Percentiles rank a stretch among this genome's conserved stretches.
phyloP scores from a whole-genome alignment of 2,888 invertebrate species.

The Smittia aterrima region DNA sequence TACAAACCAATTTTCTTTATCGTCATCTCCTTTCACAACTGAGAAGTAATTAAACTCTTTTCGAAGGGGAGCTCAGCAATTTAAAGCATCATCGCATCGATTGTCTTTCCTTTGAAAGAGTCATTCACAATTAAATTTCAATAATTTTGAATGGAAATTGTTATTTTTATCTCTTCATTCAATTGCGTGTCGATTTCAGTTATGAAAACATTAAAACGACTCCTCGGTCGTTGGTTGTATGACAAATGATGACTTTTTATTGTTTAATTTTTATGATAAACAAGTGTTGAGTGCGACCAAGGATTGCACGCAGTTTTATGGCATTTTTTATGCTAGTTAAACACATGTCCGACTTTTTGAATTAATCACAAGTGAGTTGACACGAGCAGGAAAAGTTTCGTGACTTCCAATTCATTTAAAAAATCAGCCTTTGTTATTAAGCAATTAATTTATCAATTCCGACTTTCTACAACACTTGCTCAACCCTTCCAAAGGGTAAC shows the following conservation, averaged over 20 bases:
- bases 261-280: neutral
- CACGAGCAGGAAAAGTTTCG: neutral
- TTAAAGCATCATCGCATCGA: slow-evolving; percentile 13
- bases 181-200: neutral
- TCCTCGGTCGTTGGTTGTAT: slow-evolving; percentile 3
- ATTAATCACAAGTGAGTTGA: neutral
- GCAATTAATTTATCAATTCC: slow-evolving; percentile 33
- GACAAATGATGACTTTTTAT: slow-evolving; percentile 26
- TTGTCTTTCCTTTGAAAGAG: neutral
- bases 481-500: slow-evolving; percentile 13
- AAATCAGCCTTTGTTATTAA: slow-evolving; percentile 21
- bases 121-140: slow-evolving; percentile 40
- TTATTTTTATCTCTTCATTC: slow-evolving; percentile 19
- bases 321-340: slow-evolving; percentile 13
- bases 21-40: neutral
- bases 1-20: slow-evolving; percentile 8
- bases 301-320: slow-evolving; percentile 10
- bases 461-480: neutral
- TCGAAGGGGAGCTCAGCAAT: slow-evolving; percentile 13
- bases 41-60: slow-evolving; percentile 3
- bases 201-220: neutral
- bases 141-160: slow-evolving; percentile 32
- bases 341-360: slow-evolving; percentile 27
- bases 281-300: slow-evolving; percentile 18
- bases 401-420: too few species aligned